Conservation (phyloP, 2,113 vertebrate genomes). For the Vulpes lagopus region DNA sequence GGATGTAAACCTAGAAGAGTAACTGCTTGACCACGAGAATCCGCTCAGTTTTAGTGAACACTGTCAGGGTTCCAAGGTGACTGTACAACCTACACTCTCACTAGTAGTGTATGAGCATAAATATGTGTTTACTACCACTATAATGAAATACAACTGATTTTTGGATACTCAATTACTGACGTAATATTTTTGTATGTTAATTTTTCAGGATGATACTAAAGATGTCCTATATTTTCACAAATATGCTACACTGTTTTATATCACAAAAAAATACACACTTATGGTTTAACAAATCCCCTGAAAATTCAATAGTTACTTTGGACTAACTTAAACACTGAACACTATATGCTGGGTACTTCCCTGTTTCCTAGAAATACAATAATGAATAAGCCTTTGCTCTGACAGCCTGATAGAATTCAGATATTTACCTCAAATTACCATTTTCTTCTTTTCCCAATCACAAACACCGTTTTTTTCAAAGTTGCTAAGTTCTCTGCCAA, state of each 20-base stretch:
- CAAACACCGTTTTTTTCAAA: not conserved
- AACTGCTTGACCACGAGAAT: not conserved
- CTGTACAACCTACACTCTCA: not conserved
- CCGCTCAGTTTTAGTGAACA: not conserved
- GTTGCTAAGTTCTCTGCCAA: not conserved
- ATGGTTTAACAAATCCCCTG: not conserved
- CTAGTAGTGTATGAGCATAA: not conserved
- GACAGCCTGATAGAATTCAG: not conserved
- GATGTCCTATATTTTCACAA: not conserved
- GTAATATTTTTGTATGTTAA: not conserved
- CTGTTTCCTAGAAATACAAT: not conserved
- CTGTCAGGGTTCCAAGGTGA: not conserved
- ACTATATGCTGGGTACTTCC: not conserved
- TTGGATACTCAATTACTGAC: not conserved
- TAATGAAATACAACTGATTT: not conserved
- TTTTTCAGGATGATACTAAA: conserved; percentile 31
- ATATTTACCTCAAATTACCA: not conserved
- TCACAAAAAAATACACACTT: not conserved
- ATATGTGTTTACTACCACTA: not conserved
- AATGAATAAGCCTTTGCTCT: not conserved
- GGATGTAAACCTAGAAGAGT: not conserved
- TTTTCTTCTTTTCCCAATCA: conserved; percentile 12
- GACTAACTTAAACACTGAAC: not conserved
- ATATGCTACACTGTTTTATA: not conserved
- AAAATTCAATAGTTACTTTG: not conserved